Evolutionary conservation across 2,888 invertebrate genomes (phyloP).

Genomic region (Pristionchus maxplancki): DNA sequence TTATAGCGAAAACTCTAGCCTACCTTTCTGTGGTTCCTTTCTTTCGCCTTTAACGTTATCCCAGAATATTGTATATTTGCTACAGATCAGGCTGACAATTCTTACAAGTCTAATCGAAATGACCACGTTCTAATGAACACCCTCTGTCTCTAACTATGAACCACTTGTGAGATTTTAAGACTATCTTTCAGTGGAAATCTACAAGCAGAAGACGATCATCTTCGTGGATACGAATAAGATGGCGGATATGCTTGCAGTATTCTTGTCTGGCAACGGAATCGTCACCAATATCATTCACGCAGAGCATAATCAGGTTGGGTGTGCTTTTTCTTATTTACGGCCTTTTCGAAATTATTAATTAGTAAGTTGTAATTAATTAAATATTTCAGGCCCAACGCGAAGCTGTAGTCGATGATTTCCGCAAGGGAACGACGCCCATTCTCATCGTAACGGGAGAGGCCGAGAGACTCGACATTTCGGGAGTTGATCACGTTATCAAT

Average conservation of each 20-base stretch:
- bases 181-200: conserved; percentile 49
- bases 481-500: conserved; percentile 80
- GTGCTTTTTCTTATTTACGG: background rate
- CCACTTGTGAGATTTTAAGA: too few relatives aligned
- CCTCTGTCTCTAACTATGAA: too few relatives aligned
- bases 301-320: conserved; percentile 65
- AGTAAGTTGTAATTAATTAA: background rate
- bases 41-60: too few relatives aligned
- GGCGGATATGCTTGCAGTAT: conserved; percentile 91
- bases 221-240: conserved; percentile 93
- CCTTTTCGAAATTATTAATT: too few relatives aligned
- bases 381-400: conserved; percentile 84
- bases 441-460: conserved; percentile 95
- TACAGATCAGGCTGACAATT: too few relatives aligned
- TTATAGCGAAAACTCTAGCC: too few relatives aligned
- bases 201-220: conserved; percentile 82
- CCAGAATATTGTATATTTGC: too few relatives aligned
- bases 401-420: conserved; percentile 86
- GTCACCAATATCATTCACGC: conserved; percentile 86
- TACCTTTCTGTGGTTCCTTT: too few relatives aligned
- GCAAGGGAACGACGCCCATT: conserved; percentile 53
- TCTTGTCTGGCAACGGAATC: conserved; percentile 86
- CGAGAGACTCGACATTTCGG: conserved; percentile 82
- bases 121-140: too few relatives aligned
- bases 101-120: too few relatives aligned